Evolutionary conservation across 92 coral and sea anemone genomes (phyloP), one percentile per base, ranked within the genome.

Genomic region (Zoanthus gigantus): DNA sequence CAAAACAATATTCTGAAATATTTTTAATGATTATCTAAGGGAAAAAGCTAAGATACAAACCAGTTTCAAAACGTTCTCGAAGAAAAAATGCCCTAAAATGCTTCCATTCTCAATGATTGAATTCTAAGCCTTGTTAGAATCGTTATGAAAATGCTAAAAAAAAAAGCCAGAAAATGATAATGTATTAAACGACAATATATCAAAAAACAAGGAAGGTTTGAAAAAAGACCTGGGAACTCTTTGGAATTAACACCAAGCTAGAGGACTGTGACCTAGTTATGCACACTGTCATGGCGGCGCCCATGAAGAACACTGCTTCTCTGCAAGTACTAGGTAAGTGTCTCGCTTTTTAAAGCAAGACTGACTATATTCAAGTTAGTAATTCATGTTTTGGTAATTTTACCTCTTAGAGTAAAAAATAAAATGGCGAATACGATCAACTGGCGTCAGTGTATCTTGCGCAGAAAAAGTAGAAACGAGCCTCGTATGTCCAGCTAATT

Each of bases 401-500:
- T 32, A 71, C 75, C 75, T 71, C 75, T 71, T 71, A 71, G 74
- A 69, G 44, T 69, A 69, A 71, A 71, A 71, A 31, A 71, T 71
- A 32, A 72, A 76, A 47, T 76, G 79, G 63, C 79, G 63, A 76
- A 28, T 48, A 23, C 60, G 42, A 48, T 76, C 61, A 76, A 48
- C 61, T 28, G 61, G 79, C 32, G 60, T n/a, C 79, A 47, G 58
- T 74, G 78, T 74, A 6, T 44, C 58, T 48, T 74, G 14, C 37
- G 78, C 58, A 45, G 58, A 74, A 37, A 44, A 44, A 74, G 58
- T 44, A 44, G 58, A 74, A 74, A 47, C 78, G 78, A 74, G 78
- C 78, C 79, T 48, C 63, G 80, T 76, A 13, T 76, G 80, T 48
- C 80, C 80, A 5, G 92, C 92, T 14, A 89, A 86, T n/a, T 89